Conservation (phyloP, 2,113 vertebrate species). For the Mus spicilegus region DNA sequence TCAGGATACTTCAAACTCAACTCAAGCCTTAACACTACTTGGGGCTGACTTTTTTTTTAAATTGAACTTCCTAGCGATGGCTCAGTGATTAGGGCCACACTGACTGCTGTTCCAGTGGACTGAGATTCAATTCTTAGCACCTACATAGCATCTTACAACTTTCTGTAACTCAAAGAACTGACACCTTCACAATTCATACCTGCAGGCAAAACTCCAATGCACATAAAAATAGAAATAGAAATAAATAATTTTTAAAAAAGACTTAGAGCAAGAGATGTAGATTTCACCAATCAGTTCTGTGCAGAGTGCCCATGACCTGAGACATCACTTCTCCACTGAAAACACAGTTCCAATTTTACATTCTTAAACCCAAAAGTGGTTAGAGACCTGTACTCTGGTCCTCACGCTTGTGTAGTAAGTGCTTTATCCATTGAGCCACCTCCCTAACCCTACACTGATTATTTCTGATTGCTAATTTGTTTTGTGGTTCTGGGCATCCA, state of each 20-base stretch:
- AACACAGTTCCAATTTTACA: neutral
- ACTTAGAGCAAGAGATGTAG: neutral
- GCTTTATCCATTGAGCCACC: neutral
- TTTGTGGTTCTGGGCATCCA: neutral
- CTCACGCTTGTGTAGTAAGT: no score
- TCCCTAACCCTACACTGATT: neutral
- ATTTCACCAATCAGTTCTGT: neutral
- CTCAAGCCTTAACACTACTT: conserved; percentile 58
- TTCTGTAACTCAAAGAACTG: no score
- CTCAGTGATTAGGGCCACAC: no score
- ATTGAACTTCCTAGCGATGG: neutral
- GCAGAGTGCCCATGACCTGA: neutral
- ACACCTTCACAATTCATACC: no score
- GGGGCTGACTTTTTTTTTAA: conserved; percentile 16
- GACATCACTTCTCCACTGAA: neutral
- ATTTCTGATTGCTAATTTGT: neutral
- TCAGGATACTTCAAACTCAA: conserved; percentile 75
- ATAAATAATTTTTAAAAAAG: neutral
- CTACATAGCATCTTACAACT: no score
- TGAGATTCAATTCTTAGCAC: no score
- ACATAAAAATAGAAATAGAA: no score
- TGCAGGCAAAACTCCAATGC: no score
- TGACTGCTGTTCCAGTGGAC: no score
- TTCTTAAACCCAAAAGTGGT: neutral
- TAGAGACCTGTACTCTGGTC: neutral